Conservation (phyloP, 2,888 invertebrate genomes). For the Cryptus viduatorius region DNA sequence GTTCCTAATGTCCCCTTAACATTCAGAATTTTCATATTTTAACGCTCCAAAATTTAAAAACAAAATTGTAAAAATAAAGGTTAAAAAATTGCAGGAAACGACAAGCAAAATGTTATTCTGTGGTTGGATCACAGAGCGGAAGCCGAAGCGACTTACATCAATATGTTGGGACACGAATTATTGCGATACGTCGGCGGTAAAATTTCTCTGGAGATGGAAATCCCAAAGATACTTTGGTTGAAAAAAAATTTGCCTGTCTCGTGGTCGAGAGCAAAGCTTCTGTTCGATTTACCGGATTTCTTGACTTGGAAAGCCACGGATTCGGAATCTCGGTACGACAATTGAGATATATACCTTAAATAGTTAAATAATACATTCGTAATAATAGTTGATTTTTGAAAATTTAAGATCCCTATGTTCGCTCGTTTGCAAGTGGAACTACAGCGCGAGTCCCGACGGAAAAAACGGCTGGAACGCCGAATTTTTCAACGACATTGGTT, state of each 20-base stretch:
- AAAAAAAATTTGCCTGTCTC: conserved; percentile 90
- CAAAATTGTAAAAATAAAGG: neutral
- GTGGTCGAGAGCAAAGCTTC: conserved; percentile 91
- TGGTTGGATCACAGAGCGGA: conserved; percentile 92
- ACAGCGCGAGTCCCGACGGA: conserved; percentile 88
- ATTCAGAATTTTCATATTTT: no score
- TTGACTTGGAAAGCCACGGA: conserved; percentile 97
- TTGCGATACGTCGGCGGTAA: conserved; percentile 95
- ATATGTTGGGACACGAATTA: conserved; percentile 90
- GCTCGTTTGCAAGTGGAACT: conserved; percentile 97
- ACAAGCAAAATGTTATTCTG: conserved; percentile 90
- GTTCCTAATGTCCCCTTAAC: no score
- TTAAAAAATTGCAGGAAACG: conserved; percentile 85
- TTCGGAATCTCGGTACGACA: conserved; percentile 87
- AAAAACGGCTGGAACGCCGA: conserved; percentile 90
- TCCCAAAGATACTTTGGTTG: conserved; percentile 97
- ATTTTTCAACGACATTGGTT: conserved; percentile 90
- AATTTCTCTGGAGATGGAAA: conserved; percentile 98
- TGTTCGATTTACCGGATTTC: conserved; percentile 97
- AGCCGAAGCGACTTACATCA: conserved; percentile 92
- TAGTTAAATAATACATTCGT: neutral
- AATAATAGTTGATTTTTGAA: conserved; percentile 31
- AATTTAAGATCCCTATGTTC: conserved; percentile 93
- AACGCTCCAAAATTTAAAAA: neutral
- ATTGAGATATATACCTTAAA: neutral